Percentiles rank a stretch among this genome's conserved stretches.
Evolutionary conservation across 2,113 vertebrate species (phyloP).

Genomic region (Pluvianellus socialis): DNA sequence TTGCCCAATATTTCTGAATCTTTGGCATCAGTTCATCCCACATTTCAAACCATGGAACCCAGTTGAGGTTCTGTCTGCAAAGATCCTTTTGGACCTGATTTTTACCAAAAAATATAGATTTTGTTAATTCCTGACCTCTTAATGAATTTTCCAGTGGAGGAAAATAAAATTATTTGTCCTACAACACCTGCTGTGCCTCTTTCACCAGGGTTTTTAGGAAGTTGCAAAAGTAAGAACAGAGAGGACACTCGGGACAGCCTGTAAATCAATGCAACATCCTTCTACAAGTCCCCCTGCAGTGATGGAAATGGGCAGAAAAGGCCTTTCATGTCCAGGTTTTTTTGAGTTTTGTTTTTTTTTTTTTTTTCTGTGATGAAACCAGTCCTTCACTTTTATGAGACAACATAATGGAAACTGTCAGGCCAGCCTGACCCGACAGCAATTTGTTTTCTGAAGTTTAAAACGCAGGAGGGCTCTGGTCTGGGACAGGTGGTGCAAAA

Average conservation of each 20-base stretch:
- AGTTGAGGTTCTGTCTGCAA: background rate
- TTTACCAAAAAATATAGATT: background rate
- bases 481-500: background rate
- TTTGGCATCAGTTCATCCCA: background rate
- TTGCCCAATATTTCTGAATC: background rate
- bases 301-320: background rate
- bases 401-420: constrained; percentile 16
- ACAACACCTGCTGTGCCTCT: background rate
- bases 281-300: background rate
- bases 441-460: background rate
- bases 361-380: background rate
- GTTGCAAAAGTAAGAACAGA: background rate
- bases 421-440: constrained; percentile 45
- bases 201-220: background rate
- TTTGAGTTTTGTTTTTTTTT: background rate
- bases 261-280: background rate
- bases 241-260: background rate
- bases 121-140: background rate
- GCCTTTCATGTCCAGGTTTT: background rate
- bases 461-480: background rate
- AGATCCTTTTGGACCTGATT: background rate
- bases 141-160: background rate
- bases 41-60: background rate
- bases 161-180: background rate
- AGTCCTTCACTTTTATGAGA: constrained; percentile 34